Evolutionary conservation across 2,797 vertebrate genomes (phyloP), one percentile per base, ranked within the genome.

Genomic region (Hippocampus kuda): DNA sequence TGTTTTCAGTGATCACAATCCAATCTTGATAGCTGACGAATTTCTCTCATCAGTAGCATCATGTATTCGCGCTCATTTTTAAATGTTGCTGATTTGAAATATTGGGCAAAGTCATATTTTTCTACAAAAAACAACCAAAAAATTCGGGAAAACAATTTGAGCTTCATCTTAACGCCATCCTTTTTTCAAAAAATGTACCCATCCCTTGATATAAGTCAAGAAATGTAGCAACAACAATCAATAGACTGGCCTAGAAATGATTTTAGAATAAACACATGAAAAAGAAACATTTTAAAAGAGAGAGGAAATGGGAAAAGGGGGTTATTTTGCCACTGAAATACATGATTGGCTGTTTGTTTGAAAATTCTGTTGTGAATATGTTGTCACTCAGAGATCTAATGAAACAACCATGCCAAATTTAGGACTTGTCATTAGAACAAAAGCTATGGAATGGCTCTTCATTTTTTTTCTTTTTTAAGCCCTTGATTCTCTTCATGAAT

Each of bases 331-430:
- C 74, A 66, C 67, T 56, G 64, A 85, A 72, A 78, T 13, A 78
- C 20, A 74, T n/a, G 72, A 74, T 76, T 62, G 75, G 66, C 84
- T 79, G 81, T 78, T 68, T 54, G 22, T 67, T 54, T 26, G 12
- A 8, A 73, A 53, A 73, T 82, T 82, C 67, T 76, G 69, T 84
- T 83, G 72, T 73, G 67, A 74, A 81, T 73, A 69, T 75, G 42
- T 73, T 76, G 61, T 77, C 71, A 79, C 80, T 65, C 65, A 82
- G 81, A 86, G 74, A 84, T 86, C 75, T 83, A 72, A 87, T 83
- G 77, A 84, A 81, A 86, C 77, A 81, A 84, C 86, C 84, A 85
- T 88, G 82, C 76, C 72, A 77, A 85, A 75, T 81, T 67, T 84
- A 80, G 84, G 78, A 85, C 67, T 72, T 81, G 79, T 75, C 68